phyloP scores from a whole-genome alignment of 2,797 vertebrate genomes.

The Borostomias antarcticus region DNA sequence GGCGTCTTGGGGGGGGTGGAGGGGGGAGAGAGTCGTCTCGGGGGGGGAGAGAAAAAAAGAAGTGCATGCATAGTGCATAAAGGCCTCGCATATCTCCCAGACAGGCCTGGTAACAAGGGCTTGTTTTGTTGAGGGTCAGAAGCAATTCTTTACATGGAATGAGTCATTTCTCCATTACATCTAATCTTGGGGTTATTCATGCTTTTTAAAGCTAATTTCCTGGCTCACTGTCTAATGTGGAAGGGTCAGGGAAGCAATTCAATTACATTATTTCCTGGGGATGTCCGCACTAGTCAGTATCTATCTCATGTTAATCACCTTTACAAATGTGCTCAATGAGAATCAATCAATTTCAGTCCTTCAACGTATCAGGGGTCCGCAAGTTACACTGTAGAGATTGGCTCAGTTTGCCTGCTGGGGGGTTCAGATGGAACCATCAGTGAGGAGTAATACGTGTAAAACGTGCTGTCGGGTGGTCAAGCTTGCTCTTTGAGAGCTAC shows the following conservation, averaged over 20 bases:
- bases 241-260: constrained; percentile 27
- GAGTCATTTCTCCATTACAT: background rate
- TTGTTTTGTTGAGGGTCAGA: background rate
- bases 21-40: too few species aligned
- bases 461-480: too few species aligned
- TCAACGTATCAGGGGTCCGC: background rate
- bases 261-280: constrained; percentile 29
- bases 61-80: too few species aligned
- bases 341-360: background rate
- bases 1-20: too few species aligned
- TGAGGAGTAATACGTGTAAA: too few species aligned
- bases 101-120: too few species aligned
- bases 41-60: too few species aligned
- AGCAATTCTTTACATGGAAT: background rate
- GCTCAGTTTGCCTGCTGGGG: background rate
- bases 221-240: background rate
- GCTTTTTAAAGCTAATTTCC: constrained; percentile 5
- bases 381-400: background rate
- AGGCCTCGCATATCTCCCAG: too few species aligned
- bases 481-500: too few species aligned
- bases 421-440: too few species aligned
- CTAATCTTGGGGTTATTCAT: background rate
- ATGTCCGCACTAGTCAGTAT: constrained; percentile 38
- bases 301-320: background rate
- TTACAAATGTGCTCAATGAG: background rate